Conservation (phyloP, 1,140 invertebrate genomes). For the Hylyphantes graminicola region DNA sequence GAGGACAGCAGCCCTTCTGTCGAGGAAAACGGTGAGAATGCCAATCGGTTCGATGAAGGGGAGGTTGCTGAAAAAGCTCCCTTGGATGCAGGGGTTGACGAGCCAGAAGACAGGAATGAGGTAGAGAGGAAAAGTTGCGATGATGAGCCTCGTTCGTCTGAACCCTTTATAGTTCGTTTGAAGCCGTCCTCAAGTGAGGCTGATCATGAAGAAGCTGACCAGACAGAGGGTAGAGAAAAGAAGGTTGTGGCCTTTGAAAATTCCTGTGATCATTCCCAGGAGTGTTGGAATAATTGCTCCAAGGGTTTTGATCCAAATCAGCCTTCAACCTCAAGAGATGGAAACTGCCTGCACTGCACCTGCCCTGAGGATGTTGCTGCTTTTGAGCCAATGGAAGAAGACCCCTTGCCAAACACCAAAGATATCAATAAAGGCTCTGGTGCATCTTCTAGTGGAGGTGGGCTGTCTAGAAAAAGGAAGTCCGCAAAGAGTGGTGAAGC, state of each 20-base stretch:
- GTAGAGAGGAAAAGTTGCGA: background rate
- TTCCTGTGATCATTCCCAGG: background rate
- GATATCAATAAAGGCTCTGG: background rate
- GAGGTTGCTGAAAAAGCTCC: background rate
- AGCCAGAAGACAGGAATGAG: background rate
- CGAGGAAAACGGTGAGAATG: background rate
- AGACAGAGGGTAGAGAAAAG: background rate
- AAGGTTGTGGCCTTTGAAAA: background rate
- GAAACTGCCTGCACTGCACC: constrained; percentile 5
- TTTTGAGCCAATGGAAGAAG: constrained; percentile 6
- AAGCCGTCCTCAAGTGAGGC: too few relatives aligned
- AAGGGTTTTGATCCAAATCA: constrained; percentile 29
- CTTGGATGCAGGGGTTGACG: background rate
- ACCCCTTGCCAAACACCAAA: background rate
- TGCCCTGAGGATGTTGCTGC: constrained; percentile 6
- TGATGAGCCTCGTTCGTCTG: background rate
- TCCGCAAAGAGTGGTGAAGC: background rate
- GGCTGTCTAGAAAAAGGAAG: too few relatives aligned
- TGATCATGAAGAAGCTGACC: background rate
- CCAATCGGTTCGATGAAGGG: background rate
- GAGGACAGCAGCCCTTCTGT: background rate
- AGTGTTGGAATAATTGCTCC: constrained; percentile 9
- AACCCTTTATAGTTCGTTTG: background rate
- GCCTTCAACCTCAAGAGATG: constrained; percentile 44
- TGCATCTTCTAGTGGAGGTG: background rate